phyloP scores from a whole-genome alignment of 2,113 vertebrate species.

The Podarcis raffonei region DNA sequence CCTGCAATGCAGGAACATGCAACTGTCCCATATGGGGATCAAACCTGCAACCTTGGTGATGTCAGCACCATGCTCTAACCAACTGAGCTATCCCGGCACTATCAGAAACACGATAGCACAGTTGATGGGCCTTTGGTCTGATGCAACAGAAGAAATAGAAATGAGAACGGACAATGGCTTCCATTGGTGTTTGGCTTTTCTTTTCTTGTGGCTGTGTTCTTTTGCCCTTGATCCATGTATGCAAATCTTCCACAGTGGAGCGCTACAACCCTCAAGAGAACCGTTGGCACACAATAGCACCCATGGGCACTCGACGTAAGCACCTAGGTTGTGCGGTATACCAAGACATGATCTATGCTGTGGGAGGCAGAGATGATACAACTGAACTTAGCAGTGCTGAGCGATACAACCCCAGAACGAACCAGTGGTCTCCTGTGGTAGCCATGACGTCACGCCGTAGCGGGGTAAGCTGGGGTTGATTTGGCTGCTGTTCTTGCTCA shows the following conservation, averaged over 20 bases:
- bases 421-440: slow-evolving; percentile 98
- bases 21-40: too few relatives aligned
- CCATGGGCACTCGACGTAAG: slow-evolving; percentile 96
- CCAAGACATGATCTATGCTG: slow-evolving; percentile 99
- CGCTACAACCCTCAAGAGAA: slow-evolving; percentile 98
- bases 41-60: too few relatives aligned
- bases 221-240: not conserved
- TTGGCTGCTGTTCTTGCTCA: not conserved
- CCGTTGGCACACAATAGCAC: slow-evolving; percentile 97
- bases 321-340: slow-evolving; percentile 98
- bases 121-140: not conserved
- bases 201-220: not conserved
- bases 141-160: not conserved
- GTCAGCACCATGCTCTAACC: too few relatives aligned
- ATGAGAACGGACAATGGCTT: not conserved
- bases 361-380: slow-evolving; percentile 95
- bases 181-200: not conserved
- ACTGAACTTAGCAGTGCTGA: slow-evolving; percentile 97
- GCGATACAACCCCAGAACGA: slow-evolving; percentile 95
- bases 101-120: not conserved
- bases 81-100: too few relatives aligned
- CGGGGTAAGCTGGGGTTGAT: slow-evolving; percentile 80
- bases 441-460: slow-evolving; percentile 98
- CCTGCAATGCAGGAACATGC: too few relatives aligned
- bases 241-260: slow-evolving; percentile 81